Evolutionary conservation across 2,113 vertebrate species (phyloP), one percentile per base, ranked within the genome.

Genomic region (Lynx canadensis): DNA sequence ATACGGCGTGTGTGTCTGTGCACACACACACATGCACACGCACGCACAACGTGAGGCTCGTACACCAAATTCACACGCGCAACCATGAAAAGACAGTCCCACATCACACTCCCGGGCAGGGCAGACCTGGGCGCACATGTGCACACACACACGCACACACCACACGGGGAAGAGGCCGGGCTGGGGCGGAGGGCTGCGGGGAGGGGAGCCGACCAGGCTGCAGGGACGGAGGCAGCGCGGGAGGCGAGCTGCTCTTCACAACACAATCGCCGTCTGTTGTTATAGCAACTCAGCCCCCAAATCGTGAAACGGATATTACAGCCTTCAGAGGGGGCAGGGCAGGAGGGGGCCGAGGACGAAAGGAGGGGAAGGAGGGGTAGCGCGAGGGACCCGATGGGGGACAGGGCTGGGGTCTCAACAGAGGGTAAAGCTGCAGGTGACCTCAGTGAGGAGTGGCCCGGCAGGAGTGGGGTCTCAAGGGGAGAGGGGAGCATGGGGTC

Each of bases 201-300:
- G 55, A 76, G 73, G 68, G 69, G 81, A 65, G 85, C 66, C 1
- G 45, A 69, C 94, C 91, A 60, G 89, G 85, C 95, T 95, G 97
- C 91, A 93, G 93, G 93, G 91, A 91, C 87, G 94, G 92, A 91
- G 94, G 96, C 92, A 95, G 95, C 21, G 1, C n/a, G 29, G 65
- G 88, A 87, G 82, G 29, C 80, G 19, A 96, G 97, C 96, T 69
- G 95, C 97, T 98, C 97, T 98, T 97, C 97, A 97, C 97, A 97
- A 96, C 98, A 98, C 97, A 97, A 98, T 98, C 95, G 74, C 98
- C 5, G 97, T 97, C 96, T 98, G 97, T 98, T 98, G 98, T 98
- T 98, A 98, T 98, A 97, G 98, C 97, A 98, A 98, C 97, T 97
- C 97, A 95, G 97, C 98, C 98, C 98, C 97, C 98, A 98, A 98